These are phyloP conservation scores for Drosophila buzzatii DNA, from an alignment of 2,888 invertebrate genomes.

Conservation along the genomic window DNA sequence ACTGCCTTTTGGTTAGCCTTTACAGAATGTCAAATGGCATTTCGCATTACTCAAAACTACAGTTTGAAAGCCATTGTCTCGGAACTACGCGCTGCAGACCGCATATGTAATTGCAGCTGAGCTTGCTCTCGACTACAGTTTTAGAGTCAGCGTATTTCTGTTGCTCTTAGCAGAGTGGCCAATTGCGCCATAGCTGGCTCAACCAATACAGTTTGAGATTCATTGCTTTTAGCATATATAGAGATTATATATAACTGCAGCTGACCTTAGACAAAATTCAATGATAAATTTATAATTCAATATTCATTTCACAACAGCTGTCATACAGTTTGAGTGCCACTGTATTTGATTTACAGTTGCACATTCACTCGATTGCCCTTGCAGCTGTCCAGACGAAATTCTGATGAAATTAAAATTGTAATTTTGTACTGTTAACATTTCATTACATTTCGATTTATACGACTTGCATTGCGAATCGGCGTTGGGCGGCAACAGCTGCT, in stretches of 20 bases:
- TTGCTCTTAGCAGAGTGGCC: not conserved
- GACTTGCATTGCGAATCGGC: not conserved
- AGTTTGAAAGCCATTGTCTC: not conserved
- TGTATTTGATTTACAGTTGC: not conserved
- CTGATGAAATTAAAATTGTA: not conserved
- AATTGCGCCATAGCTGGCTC: not conserved
- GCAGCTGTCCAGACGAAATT: not conserved
- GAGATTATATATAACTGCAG: not conserved
- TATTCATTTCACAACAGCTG: not conserved
- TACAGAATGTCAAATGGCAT: not conserved
- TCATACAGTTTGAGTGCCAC: not conserved
- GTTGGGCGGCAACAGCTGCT: constrained; percentile 11
- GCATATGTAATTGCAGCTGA: not conserved
- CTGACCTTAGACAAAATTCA: not conserved
- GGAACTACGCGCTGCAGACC: not conserved
- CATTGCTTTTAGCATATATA: not conserved
- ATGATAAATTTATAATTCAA: not conserved
- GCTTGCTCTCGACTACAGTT: not conserved
- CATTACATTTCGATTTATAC: not conserved
- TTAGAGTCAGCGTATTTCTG: fast-evolving
- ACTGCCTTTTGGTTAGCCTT: not conserved
- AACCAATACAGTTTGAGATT: not conserved
- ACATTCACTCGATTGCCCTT: not conserved
- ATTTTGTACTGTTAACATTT: constrained; percentile 4
- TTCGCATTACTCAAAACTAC: not conserved